A percentile compares a stretch with the other conserved stretches of the same genome.
phyloP scores from a whole-genome alignment of 1,140 invertebrate species.

The Cherax quadricarinatus region DNA sequence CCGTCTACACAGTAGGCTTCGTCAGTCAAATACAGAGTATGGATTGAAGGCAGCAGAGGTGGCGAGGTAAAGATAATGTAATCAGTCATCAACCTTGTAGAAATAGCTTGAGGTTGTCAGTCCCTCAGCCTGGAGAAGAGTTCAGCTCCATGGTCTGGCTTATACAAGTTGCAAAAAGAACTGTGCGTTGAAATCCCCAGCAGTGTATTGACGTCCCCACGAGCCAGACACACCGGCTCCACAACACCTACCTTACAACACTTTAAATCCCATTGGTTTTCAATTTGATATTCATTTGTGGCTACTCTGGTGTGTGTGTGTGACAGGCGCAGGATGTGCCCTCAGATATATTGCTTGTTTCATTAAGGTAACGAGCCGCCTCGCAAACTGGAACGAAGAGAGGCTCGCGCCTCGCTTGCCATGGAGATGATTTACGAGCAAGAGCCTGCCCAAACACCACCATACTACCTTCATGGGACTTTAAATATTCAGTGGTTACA shows the following conservation, averaged over 20 bases:
- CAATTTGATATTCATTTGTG: constrained; percentile 7
- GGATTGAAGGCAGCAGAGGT: no score
- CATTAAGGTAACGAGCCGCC: neutral
- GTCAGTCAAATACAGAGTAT: no score
- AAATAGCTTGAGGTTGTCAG: no score
- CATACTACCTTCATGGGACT: neutral
- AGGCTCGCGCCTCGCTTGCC: neutral
- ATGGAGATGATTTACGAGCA: constrained; percentile 20
- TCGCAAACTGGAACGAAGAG: constrained; percentile 13
- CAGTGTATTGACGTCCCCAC: no score
- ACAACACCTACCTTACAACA: neutral
- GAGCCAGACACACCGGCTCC: neutral
- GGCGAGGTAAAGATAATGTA: no score
- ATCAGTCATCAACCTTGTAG: no score
- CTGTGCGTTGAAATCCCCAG: no score
- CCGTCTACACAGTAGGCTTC: no score
- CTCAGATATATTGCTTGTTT: neutral
- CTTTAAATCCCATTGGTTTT: constrained; percentile 27
- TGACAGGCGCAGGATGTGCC: neutral
- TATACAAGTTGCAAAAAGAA: no score
- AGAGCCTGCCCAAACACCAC: neutral
- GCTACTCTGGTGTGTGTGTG: neutral
- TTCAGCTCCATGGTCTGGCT: no score
- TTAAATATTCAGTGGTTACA: neutral
- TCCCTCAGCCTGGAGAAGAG: no score